phyloP scores from a whole-genome alignment of 2,797 vertebrate genomes.

The Coreius guichenoti region DNA sequence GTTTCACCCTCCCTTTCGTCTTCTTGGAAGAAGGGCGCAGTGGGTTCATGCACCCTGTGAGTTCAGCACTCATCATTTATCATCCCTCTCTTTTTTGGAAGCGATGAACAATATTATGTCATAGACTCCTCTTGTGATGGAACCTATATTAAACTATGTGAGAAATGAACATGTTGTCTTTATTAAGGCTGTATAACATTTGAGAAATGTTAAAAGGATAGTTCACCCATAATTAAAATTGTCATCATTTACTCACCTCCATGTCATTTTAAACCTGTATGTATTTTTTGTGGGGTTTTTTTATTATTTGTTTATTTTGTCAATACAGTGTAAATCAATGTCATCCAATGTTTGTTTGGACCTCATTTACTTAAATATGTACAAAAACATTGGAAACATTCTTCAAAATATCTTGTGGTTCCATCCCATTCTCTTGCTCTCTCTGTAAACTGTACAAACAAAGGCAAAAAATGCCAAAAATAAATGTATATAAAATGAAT shows the following conservation, averaged over 20 bases:
- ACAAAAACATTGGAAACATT: background rate
- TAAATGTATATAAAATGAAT: background rate
- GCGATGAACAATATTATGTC: conserved; percentile 49
- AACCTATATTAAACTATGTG: background rate
- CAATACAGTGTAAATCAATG: background rate
- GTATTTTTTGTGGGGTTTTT: background rate
- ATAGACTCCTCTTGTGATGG: conserved; percentile 31
- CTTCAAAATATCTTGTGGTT: background rate
- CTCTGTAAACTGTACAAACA: background rate
- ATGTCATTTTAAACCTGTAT: background rate
- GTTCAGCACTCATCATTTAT: conserved; percentile 67
- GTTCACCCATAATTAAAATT: background rate
- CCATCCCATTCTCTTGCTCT: background rate
- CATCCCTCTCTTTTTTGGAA: conserved; percentile 61
- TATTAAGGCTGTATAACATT: background rate
- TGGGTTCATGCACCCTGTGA: conserved; percentile 51
- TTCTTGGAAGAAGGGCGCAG: conserved; percentile 53
- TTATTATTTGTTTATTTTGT: background rate
- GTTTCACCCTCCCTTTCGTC: conserved; percentile 63
- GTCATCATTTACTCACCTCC: background rate
- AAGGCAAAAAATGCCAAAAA: background rate
- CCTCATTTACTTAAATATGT: background rate
- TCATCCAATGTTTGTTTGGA: background rate
- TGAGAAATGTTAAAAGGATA: background rate
- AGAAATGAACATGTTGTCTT: background rate